These are phyloP conservation scores for Cnemophilus loriae DNA, from an alignment of 2,113 vertebrate genomes.

Conservation along the genomic window DNA sequence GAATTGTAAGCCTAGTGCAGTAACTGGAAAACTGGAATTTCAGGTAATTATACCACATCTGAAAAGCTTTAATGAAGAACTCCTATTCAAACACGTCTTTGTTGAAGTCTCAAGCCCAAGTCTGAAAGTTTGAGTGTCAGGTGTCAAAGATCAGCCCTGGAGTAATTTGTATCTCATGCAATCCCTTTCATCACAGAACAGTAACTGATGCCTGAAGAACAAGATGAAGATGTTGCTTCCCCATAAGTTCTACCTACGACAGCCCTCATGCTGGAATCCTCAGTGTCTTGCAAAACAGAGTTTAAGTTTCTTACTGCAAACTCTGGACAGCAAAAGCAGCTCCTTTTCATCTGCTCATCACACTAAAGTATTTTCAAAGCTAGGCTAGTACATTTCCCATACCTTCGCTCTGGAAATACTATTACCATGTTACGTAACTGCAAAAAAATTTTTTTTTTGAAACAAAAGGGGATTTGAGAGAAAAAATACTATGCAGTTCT, in stretches of 20 bases:
- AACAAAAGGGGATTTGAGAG: background rate
- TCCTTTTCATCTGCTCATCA: background rate
- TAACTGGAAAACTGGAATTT: background rate
- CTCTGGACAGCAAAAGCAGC: background rate
- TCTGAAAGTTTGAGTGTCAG: background rate
- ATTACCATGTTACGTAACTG: rapidly evolving
- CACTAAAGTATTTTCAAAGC: background rate
- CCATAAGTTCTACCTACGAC: background rate
- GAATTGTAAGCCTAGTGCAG: background rate
- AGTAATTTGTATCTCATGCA: background rate
- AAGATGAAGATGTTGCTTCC: background rate
- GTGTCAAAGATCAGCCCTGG: background rate
- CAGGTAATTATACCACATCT: background rate
- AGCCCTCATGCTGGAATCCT: background rate
- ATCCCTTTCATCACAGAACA: background rate
- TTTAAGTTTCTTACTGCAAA: background rate
- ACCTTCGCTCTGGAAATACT: background rate
- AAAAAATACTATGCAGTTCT: background rate
- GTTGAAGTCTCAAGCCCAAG: background rate
- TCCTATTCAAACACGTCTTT: background rate
- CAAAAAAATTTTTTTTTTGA: background rate
- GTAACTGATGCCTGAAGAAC: background rate
- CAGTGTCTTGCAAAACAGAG: background rate
- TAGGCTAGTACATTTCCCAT: background rate
- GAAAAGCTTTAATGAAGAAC: background rate